Evolutionary conservation across 2,888 invertebrate species (phyloP), one percentile per base, ranked within the genome.

Genomic region (Penaeus monodon): DNA sequence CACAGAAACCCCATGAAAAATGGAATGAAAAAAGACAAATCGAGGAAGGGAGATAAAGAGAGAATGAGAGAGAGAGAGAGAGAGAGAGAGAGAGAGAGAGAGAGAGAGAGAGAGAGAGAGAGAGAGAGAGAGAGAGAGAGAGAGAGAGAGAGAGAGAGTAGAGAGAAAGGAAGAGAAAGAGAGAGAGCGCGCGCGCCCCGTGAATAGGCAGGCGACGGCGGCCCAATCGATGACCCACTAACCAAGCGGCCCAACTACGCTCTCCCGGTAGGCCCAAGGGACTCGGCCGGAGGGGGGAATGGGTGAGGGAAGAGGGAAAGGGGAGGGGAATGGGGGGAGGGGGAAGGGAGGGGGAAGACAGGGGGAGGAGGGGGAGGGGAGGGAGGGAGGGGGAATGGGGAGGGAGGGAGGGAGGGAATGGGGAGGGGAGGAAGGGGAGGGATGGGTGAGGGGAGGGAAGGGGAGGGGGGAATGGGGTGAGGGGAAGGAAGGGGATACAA

Each of bases 161-260:
- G 44, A 66, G 66, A 80, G 24, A 80, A 6, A 65, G 38, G 38
- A 44, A 80, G n/a, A 66, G 24, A 79, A 22, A 79, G 10, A 79
- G 6, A 64, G 29, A 0, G 20, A 10, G 22, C 4, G 33, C 74
- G 22, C 14, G 33, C n/a, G 27, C 22, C 33, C 74, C 49, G 49
- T 49, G 49, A 49, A 49, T 49, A 49, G 14, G 49, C 49, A 49
- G 49, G 49, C 10, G 49, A 49, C 49, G 14, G 49, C 49, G 49
- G 49, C 2, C 49, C 49, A 49, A 49, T 49, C 49, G 49, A 49
- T 49, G 49, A 74, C 74, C 33, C 33, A n/a, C 33, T 74, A 29
- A 33, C 74, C 33, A 29, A 29, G 29, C 27, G 33, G 22, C n/a
- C 33, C 22, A 22, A 29, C 29, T 29, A 33, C 33, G 27, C 29